A percentile compares a stretch with the other conserved stretches of the same genome.
Evolutionary conservation across 37 sponge, comb jelly and placozoan species (phyloP).

Genomic region (Petrosia ficiformis): DNA sequence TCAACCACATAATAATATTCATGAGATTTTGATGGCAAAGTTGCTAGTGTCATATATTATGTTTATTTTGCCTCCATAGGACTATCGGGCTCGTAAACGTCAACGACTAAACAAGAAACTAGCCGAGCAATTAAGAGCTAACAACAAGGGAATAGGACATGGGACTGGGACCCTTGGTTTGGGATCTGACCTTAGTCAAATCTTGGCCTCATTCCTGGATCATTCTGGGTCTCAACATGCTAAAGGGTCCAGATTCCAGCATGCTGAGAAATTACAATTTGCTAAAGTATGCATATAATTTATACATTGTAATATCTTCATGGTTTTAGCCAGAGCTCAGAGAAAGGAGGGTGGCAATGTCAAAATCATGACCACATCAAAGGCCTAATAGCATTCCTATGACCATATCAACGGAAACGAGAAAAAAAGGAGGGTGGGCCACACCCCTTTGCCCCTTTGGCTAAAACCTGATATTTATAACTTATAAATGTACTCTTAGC

Average conservation of each 20-base stretch:
- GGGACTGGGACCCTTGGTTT: slow-evolving; percentile 14
- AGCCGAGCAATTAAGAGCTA: slow-evolving; percentile 63
- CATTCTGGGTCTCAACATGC: slow-evolving; percentile 18
- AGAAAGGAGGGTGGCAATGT: too few species aligned
- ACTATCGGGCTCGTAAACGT: slow-evolving; percentile 65
- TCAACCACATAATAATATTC: too few species aligned
- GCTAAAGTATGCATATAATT: slow-evolving; percentile 35
- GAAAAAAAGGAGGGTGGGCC: too few species aligned
- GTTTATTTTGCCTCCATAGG: slow-evolving; percentile 23
- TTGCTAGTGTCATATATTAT: too few species aligned
- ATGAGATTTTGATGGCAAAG: too few species aligned
- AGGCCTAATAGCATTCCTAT: too few species aligned
- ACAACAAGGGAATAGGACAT: slow-evolving; percentile 27
- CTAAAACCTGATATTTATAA: not conserved
- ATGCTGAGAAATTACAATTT: slow-evolving; percentile 87
- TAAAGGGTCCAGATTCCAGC: slow-evolving; percentile 83
- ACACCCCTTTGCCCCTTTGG: too few species aligned
- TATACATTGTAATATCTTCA: too few species aligned
- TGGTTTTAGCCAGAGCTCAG: too few species aligned
- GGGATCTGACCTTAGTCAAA: slow-evolving; percentile 49
- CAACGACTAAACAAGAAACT: slow-evolving; percentile 64
- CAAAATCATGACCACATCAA: too few species aligned
- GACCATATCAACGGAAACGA: too few species aligned
- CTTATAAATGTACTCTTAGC: too few species aligned
- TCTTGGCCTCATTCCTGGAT: slow-evolving; percentile 63